These are phyloP conservation scores for Acipenser transmontanus DNA, from an alignment of 2,797 vertebrate species.

Conservation along the genomic window DNA sequence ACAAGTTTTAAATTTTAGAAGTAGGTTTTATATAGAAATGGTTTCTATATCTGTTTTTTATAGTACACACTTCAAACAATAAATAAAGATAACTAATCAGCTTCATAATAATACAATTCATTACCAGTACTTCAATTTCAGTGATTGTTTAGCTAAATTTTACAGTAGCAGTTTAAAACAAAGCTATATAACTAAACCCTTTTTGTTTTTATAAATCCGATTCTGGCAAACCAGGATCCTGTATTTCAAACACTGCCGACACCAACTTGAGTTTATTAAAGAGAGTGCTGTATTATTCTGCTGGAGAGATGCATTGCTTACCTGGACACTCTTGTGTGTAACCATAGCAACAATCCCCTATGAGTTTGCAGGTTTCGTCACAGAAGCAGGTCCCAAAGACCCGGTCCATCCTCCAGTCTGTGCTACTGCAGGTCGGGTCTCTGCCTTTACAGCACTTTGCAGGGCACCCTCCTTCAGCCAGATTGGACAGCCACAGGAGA, in stretches of 20 bases:
- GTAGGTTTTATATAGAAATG: not conserved
- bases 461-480: constrained; percentile 53
- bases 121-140: too few species aligned
- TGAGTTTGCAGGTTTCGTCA: constrained; percentile 65
- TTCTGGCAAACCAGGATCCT: too few species aligned
- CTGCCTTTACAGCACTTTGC: constrained; percentile 71
- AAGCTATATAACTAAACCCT: too few species aligned
- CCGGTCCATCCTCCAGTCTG: constrained; percentile 77
- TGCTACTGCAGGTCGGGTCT: constrained; percentile 62
- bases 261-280: too few species aligned
- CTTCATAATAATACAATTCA: too few species aligned
- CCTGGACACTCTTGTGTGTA: constrained; percentile 80
- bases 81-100: not conserved
- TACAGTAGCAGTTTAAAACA: too few species aligned
- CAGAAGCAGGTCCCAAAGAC: constrained; percentile 82
- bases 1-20: too few species aligned
- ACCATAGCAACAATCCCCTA: constrained; percentile 86
- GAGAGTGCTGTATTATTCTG: too few species aligned
- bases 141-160: too few species aligned
- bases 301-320: constrained; percentile 40
- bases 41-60: not conserved
- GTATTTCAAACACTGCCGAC: too few species aligned
- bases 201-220: too few species aligned
- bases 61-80: not conserved
- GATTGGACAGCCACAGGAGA: constrained; percentile 39